phyloP scores from a whole-genome alignment of 1,140 invertebrate genomes.

The Drosophila malerkotliana region DNA sequence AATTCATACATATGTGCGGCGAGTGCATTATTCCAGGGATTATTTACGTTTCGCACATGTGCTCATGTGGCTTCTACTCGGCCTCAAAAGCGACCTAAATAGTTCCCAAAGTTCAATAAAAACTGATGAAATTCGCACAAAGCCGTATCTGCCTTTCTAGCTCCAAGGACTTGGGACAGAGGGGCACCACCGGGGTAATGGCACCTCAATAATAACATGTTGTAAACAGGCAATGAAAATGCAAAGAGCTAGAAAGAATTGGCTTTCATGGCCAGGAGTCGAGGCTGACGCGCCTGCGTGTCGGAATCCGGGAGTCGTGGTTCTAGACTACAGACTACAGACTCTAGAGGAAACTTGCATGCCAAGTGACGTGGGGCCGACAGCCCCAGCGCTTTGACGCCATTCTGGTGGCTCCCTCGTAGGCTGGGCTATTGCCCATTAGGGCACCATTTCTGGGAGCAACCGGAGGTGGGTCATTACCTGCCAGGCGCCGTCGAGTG shows the following conservation, averaged over 20 bases:
- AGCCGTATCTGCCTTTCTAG: not conserved
- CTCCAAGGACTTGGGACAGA: constrained; percentile 7
- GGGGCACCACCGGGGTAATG: too few species aligned
- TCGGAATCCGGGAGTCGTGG: constrained; percentile 10
- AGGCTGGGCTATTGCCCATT: constrained; percentile 1
- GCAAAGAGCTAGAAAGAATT: constrained; percentile 12
- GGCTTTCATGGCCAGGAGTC: constrained; percentile 1
- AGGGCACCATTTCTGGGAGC: not conserved
- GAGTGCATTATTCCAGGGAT: constrained; percentile 22
- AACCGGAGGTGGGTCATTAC: constrained; percentile 4
- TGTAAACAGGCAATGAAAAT: constrained; percentile 11
- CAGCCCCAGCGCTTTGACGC: constrained; percentile 52
- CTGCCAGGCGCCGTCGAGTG: constrained; percentile 10
- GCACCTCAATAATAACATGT: constrained; percentile 1
- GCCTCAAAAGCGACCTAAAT: constrained; percentile 25
- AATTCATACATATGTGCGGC: not conserved
- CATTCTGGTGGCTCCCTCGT: constrained; percentile 44
- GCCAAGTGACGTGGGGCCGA: constrained; percentile 52
- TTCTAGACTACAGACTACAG: too few species aligned
- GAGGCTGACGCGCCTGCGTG: constrained; percentile 49
- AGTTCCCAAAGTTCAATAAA: constrained; percentile 20
- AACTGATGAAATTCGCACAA: constrained; percentile 15
- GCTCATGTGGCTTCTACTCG: constrained; percentile 1
- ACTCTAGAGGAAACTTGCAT: constrained; percentile 11
- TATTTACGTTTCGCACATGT: constrained; percentile 27